A percentile compares a stretch with the other conserved stretches of the same genome.
These are phyloP conservation scores for Eupithecia insigniata DNA, from an alignment of 2,888 invertebrate genomes.

Conservation along the genomic window DNA sequence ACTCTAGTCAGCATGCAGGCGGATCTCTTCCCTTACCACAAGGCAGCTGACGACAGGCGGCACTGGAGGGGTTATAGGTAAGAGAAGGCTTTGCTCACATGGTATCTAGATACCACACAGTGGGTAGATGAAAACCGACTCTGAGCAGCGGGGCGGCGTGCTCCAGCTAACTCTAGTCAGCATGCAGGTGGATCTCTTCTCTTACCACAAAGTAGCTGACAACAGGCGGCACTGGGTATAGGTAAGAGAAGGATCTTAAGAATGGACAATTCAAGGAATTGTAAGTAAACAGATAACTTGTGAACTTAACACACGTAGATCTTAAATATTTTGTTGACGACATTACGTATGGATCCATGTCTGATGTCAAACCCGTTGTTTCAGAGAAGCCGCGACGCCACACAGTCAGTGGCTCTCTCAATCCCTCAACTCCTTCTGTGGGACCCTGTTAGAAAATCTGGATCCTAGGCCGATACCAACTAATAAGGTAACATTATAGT, in stretches of 20 bases:
- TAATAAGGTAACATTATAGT: constrained; percentile 58
- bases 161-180: constrained; percentile 95
- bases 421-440: constrained; percentile 91
- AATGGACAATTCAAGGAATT: too few relatives aligned
- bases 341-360: neutral
- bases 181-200: constrained; percentile 97
- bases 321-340: neutral
- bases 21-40: constrained; percentile 98
- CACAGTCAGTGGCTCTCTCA: constrained; percentile 95
- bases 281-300: too few relatives aligned
- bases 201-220: constrained; percentile 96
- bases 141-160: constrained; percentile 95
- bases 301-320: neutral
- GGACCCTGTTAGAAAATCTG: constrained; percentile 89
- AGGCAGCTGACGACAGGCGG: constrained; percentile 93
- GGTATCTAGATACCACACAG: constrained; percentile 65
- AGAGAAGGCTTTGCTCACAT: constrained; percentile 1
- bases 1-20: constrained; percentile 93
- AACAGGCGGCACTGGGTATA: constrained; percentile 93
- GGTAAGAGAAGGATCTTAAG: constrained; percentile 61
- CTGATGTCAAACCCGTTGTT: constrained; percentile 29
- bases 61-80: constrained; percentile 93
- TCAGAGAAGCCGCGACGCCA: constrained; percentile 89
- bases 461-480: constrained; percentile 83
- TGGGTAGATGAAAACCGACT: constrained; percentile 93